Conservation (phyloP, 2,113 vertebrate species). For the Megaceryle maxima region DNA sequence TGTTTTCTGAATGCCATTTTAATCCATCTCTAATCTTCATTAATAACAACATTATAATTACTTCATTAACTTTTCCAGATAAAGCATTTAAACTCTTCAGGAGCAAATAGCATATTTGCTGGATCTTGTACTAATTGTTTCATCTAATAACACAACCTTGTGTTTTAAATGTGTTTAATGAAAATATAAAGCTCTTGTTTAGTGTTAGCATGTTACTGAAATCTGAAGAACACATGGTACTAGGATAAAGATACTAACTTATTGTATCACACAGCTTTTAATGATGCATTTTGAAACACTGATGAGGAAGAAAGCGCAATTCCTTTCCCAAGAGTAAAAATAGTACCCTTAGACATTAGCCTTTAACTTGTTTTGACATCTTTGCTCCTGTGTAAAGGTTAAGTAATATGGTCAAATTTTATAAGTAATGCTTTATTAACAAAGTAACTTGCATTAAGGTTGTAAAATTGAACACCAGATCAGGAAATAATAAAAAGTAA, state of each 20-base stretch:
- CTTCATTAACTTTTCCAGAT: conserved; percentile 45
- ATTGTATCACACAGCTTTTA: conserved; percentile 11
- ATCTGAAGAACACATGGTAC: background rate
- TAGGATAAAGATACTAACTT: background rate
- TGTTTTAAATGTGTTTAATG: conserved; percentile 32
- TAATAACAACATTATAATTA: conserved; percentile 41
- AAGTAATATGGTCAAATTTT: conserved; percentile 54
- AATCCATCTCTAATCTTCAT: conserved; percentile 36
- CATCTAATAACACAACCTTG: background rate
- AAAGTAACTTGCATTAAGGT: conserved; percentile 21
- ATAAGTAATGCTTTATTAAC: conserved; percentile 57
- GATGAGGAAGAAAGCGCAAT: background rate
- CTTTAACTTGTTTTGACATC: conserved; percentile 45
- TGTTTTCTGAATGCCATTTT: conserved; percentile 34
- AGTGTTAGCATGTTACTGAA: conserved; percentile 47
- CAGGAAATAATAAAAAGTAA: conserved; percentile 60
- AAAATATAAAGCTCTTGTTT: conserved; percentile 56
- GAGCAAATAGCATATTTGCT: background rate
- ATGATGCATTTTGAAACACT: background rate
- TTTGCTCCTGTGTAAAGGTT: conserved; percentile 48
- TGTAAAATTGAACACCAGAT: conserved; percentile 59
- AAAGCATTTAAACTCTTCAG: conserved; percentile 2
- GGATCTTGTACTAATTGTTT: background rate
- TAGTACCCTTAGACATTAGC: conserved; percentile 4
- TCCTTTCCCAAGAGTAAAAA: conserved; percentile 32